phyloP scores from a whole-genome alignment of 2,113 vertebrate genomes.

The Daubentonia madagascariensis region DNA sequence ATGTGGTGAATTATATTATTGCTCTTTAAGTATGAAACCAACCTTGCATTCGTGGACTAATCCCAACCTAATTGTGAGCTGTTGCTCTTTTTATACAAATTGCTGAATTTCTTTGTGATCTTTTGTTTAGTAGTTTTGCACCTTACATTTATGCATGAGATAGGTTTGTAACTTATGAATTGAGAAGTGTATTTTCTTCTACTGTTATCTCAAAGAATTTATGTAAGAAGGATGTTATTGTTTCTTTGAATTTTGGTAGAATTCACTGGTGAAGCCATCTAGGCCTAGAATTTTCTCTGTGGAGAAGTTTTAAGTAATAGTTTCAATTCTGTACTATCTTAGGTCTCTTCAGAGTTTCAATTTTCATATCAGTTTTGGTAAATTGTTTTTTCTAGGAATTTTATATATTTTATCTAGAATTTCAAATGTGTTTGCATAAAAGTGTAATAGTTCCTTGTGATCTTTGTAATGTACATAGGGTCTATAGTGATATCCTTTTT shows the following conservation, averaged over 20 bases:
- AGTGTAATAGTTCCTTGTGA: background rate
- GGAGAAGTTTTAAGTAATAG: background rate
- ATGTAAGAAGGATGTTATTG: background rate
- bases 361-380: background rate
- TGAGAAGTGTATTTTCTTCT: conserved; percentile 1
- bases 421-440: background rate
- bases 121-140: conserved; percentile 20
- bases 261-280: background rate
- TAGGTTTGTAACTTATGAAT: conserved; percentile 18
- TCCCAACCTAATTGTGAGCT: background rate
- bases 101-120: background rate
- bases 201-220: background rate
- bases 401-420: background rate
- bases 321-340: background rate
- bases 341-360: background rate
- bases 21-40: background rate
- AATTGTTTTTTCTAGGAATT: background rate
- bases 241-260: conserved; percentile 18
- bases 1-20: background rate
- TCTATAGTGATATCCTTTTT: background rate
- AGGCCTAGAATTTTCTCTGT: background rate
- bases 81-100: background rate
- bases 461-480: background rate
- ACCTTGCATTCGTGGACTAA: background rate
- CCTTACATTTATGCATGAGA: background rate